A percentile compares a stretch with the other conserved stretches of the same genome.
phyloP scores from a whole-genome alignment of 2,888 invertebrate genomes.

The Tromatobia lineatoria region DNA sequence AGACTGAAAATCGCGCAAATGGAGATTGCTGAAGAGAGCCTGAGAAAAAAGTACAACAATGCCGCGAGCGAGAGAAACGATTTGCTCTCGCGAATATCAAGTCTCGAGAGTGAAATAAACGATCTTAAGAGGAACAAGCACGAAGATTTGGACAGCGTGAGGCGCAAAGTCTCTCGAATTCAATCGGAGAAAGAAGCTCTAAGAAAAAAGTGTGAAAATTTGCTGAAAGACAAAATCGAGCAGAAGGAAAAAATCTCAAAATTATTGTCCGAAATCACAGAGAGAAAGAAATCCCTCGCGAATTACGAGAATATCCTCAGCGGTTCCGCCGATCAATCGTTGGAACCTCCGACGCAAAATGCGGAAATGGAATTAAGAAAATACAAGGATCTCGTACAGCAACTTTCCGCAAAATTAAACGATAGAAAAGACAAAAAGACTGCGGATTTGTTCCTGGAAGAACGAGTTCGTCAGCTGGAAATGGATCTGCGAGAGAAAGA shows the following conservation, averaged over 20 bases:
- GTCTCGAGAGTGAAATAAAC: constrained; percentile 73
- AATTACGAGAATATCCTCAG: constrained; percentile 82
- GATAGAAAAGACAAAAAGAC: constrained; percentile 73
- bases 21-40: constrained; percentile 80
- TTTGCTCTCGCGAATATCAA: constrained; percentile 72
- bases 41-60: constrained; percentile 79
- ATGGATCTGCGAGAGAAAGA: constrained; percentile 77
- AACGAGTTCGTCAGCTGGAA: constrained; percentile 78
- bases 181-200: constrained; percentile 77
- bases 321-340: constrained; percentile 68
- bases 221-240: constrained; percentile 75
- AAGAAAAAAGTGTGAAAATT: constrained; percentile 75
- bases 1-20: constrained; percentile 81
- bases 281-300: constrained; percentile 79
- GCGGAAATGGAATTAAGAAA: constrained; percentile 76
- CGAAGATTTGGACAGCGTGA: constrained; percentile 72
- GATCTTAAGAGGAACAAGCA: constrained; percentile 70
- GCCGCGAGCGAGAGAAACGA: constrained; percentile 74
- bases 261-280: constrained; percentile 85
- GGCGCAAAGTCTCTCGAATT: constrained; percentile 69
- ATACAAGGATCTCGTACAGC: constrained; percentile 76
- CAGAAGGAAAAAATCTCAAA: constrained; percentile 87
- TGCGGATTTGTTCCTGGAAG: constrained; percentile 72
- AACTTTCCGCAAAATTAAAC: constrained; percentile 72
- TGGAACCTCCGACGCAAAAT: constrained; percentile 62